A percentile compares a stretch with the other conserved stretches of the same genome.
Conservation (phyloP, 1,140 invertebrate species). For the Sycophaga agraensis region DNA sequence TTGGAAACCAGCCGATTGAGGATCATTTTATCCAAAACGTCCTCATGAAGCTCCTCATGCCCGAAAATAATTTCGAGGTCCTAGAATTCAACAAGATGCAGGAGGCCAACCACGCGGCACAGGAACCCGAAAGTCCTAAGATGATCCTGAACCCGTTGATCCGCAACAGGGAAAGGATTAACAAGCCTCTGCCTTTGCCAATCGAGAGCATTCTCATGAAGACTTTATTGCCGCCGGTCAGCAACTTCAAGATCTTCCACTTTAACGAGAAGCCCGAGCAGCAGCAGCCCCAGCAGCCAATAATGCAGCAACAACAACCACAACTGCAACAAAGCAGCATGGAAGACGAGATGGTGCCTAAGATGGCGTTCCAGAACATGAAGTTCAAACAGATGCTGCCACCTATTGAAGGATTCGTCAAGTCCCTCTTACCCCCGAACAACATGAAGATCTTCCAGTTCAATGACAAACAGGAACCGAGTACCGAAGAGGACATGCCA, state of each 20-base stretch:
- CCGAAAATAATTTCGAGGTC: slow-evolving; percentile 20
- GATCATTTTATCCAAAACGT: slow-evolving; percentile 25
- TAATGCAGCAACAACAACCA: neutral
- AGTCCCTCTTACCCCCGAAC: neutral
- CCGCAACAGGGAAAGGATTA: neutral
- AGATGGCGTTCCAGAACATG: slow-evolving; percentile 7
- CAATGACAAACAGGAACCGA: slow-evolving; percentile 6
- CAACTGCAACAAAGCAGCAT: neutral
- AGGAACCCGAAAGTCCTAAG: neutral
- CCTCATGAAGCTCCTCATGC: slow-evolving; percentile 17
- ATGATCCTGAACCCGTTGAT: neutral
- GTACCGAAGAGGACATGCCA: slow-evolving; percentile 18
- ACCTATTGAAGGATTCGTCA: slow-evolving; percentile 1
- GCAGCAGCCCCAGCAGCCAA: too few relatives aligned
- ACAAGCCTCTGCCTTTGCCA: neutral
- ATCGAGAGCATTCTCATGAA: slow-evolving; percentile 23
- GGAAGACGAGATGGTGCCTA: slow-evolving; percentile 9
- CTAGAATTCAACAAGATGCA: slow-evolving; percentile 29
- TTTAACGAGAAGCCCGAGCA: slow-evolving; percentile 13
- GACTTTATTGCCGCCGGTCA: slow-evolving; percentile 8
- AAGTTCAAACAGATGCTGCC: slow-evolving; percentile 14
- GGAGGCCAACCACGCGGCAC: neutral
- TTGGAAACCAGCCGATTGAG: slow-evolving; percentile 26
- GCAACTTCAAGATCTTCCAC: slow-evolving; percentile 25
- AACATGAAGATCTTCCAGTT: slow-evolving; percentile 17